Evolutionary conservation across 2,888 invertebrate species (phyloP).

Genomic region (Drymonia ruficornis): DNA sequence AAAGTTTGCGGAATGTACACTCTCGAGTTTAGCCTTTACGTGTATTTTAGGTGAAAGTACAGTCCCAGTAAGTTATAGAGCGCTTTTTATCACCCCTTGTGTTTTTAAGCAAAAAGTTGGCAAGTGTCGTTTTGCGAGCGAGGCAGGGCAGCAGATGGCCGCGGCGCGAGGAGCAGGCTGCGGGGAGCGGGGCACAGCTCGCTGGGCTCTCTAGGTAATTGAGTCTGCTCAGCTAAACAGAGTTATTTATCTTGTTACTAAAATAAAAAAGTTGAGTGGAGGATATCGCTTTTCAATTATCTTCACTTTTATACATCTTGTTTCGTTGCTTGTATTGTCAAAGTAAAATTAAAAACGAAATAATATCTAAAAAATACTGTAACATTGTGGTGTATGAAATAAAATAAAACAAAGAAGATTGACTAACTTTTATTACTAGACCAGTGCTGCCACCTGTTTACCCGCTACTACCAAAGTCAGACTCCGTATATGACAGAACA

Average conservation of each 20-base stretch:
- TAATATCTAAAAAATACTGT: too few relatives aligned
- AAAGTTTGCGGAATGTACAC: background rate
- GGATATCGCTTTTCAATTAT: too few relatives aligned
- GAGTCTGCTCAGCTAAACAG: background rate
- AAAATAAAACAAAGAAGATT: too few relatives aligned
- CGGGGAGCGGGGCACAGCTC: background rate
- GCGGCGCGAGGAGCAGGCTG: background rate
- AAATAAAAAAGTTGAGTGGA: background rate
- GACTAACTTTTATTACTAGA: too few relatives aligned
- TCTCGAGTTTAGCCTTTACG: too few relatives aligned
- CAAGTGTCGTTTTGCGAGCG: background rate
- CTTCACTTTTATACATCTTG: too few relatives aligned
- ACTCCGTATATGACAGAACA: too few relatives aligned
- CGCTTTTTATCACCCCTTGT: background rate
- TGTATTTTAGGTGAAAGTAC: background rate
- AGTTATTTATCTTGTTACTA: background rate
- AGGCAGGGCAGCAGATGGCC: constrained; percentile 16
- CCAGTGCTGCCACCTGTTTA: too few relatives aligned
- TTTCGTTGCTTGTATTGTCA: too few relatives aligned
- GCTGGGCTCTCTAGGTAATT: background rate
- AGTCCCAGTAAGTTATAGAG: background rate
- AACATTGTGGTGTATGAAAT: too few relatives aligned
- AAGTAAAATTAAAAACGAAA: too few relatives aligned
- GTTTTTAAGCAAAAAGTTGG: constrained; percentile 12
- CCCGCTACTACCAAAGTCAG: too few relatives aligned